A percentile compares a stretch with the other conserved stretches of the same genome.
Conservation (phyloP, 2,888 invertebrate genomes). For the Drosophila melanosoma region DNA sequence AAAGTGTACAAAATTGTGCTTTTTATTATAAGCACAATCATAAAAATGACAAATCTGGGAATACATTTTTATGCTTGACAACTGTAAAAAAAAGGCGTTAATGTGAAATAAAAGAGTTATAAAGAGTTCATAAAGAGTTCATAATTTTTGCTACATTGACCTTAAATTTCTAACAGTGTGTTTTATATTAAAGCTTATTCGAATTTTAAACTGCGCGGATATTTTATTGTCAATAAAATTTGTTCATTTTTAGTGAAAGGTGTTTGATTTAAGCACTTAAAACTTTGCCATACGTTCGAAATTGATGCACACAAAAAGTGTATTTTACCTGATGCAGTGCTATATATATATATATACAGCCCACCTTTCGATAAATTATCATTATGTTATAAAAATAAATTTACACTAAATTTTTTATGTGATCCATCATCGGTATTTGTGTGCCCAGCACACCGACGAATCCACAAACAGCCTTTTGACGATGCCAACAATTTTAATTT, state of each 20-base stretch:
- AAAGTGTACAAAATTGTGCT: not conserved
- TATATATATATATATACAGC: slow-evolving; percentile 21
- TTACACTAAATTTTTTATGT: slow-evolving; percentile 75
- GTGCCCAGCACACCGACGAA: slow-evolving; percentile 6
- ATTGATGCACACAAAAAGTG: slow-evolving; percentile 15
- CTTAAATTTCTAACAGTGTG: not conserved
- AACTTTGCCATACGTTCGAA: slow-evolving; percentile 12
- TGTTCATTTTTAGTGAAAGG: not conserved
- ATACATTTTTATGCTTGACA: not conserved
- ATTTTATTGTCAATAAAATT: not conserved
- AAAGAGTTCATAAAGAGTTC: not conserved
- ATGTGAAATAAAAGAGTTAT: not conserved
- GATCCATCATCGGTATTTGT: slow-evolving; percentile 71
- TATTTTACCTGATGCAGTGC: slow-evolving; percentile 17
- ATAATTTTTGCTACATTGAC: not conserved
- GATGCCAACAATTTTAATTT: slow-evolving; percentile 70
- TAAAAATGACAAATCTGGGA: not conserved
- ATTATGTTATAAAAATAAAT: slow-evolving; percentile 69
- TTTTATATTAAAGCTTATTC: not conserved
- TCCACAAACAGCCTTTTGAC: not conserved
- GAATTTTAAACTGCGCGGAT: not conserved
- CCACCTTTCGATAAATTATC: slow-evolving; percentile 62
- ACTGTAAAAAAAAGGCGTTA: not conserved
- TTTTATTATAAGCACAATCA: not conserved
- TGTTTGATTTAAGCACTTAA: slow-evolving; percentile 12